Evolutionary conservation across 2,113 vertebrate species (phyloP).

Genomic region (Fregata magnificens): DNA sequence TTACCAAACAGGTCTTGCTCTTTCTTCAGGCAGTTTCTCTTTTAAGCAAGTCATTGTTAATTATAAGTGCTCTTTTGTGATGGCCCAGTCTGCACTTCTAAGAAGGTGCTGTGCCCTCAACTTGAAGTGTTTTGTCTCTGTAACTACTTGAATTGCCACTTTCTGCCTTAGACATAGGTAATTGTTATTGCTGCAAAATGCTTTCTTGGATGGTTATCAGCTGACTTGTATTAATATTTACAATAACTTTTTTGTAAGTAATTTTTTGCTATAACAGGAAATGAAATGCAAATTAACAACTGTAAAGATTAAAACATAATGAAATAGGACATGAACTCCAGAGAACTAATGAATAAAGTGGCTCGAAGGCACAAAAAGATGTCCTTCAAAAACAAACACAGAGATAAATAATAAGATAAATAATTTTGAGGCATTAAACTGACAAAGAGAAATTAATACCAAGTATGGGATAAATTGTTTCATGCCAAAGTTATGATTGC

Average conservation of each 20-base stretch:
- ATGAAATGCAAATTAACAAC: constrained; percentile 77
- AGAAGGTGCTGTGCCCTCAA: neutral
- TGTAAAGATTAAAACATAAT: constrained; percentile 74
- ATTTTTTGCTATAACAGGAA: constrained; percentile 40
- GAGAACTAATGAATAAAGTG: constrained; percentile 74
- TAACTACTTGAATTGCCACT: neutral
- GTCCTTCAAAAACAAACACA: constrained; percentile 61
- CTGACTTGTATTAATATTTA: constrained; percentile 71
- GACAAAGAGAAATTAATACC: neutral
- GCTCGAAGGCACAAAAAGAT: constrained; percentile 55
- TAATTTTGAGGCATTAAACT: constrained; percentile 31
- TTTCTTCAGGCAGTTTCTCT: neutral
- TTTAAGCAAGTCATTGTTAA: neutral
- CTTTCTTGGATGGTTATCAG: constrained; percentile 15
- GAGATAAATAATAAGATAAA: constrained; percentile 58
- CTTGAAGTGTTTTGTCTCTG: neutral
- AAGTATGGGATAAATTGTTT: constrained; percentile 4
- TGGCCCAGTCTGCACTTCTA: neutral
- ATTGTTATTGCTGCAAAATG: neutral
- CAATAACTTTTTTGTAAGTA: constrained; percentile 42
- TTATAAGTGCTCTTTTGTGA: neutral
- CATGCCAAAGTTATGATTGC: constrained; percentile 25
- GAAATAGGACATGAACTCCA: constrained; percentile 66
- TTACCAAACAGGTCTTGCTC: neutral
- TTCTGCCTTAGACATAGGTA: neutral